Evolutionary conservation across 2,113 vertebrate genomes (phyloP).

Genomic region (Edolisoma coerulescens): DNA sequence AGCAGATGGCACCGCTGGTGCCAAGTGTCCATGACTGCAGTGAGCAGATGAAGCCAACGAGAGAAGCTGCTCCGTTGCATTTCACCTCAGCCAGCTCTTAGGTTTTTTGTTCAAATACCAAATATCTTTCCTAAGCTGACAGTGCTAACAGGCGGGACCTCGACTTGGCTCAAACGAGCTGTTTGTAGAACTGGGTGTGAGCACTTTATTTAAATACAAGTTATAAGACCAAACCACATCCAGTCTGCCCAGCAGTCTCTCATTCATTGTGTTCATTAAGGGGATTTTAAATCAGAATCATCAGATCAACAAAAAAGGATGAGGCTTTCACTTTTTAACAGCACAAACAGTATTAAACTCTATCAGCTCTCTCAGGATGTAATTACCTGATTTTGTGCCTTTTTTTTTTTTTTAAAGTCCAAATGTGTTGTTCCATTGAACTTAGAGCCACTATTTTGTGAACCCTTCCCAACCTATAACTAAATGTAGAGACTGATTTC

Average conservation of each 20-base stretch:
- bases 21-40: fast-evolving
- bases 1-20: not conserved
- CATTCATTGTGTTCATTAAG: not conserved
- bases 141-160: not conserved
- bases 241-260: not conserved
- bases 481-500: not conserved
- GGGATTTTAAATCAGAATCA: not conserved
- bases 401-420: not conserved
- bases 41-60: not conserved
- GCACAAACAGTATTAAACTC: not conserved
- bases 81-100: not conserved
- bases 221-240: not conserved
- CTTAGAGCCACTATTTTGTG: not conserved
- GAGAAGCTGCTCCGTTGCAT: not conserved
- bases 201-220: not conserved
- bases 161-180: not conserved
- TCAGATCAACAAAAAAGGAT: not conserved
- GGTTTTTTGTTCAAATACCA: not conserved
- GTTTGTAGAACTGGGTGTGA: not conserved
- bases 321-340: not conserved
- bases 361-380: not conserved
- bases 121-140: not conserved
- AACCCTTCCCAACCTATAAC: not conserved
- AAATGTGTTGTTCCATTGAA: not conserved
- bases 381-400: not conserved